Base-by-base conservation (phyloP, 64 coral and sea anemone genomes). In the Montipora cactus region DNA sequence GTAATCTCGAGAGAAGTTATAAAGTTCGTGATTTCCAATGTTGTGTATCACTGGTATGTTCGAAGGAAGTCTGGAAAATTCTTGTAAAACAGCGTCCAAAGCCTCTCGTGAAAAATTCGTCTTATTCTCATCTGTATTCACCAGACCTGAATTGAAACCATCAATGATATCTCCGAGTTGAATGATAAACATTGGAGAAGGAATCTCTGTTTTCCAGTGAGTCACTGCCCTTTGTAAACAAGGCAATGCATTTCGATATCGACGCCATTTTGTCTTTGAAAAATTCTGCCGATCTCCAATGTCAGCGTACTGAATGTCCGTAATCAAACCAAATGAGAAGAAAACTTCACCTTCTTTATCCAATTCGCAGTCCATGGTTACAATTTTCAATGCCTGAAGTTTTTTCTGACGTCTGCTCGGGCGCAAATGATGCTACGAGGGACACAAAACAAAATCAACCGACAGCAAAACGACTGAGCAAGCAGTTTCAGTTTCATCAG, bases 141-240 rank as follows among this genome's bases (percentile, higher is more conserved):
- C 45, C 11, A 48, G 0, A 5, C 2, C 49, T 69, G 93, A 21
- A 76, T 96, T 96, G 46, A 93, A 92, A 10, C 91, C 91, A 52
- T 96, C 95, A 37, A 96, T 96, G 6, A 96, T 77, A 76, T 96
- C 95, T 37, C 95, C 95, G 7, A 96, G 88, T n/a, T 96, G 91
- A 57, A 93, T 75, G 87, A 96, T 89, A 79, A 96, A 96, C 70
- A 87, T 78, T 48, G 77, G 55, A 16, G 68, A 87, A 16, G 52
- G 8, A 21, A 15, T 62, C 5, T 28, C 66, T 6, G 75, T 79
- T 66, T 93, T 89, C 95, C 91, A 96, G 61, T 93, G 95, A 14
- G 18, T 19, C 2, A 89, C 87, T 11, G 95, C 95, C 47, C 87
- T 75, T 3, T 74, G 79, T 6, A 96, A 48, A 49, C 80, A 87